Percentiles rank a stretch among this genome's conserved stretches.
Evolutionary conservation across 2,113 vertebrate species (phyloP).

Genomic region (Rana temporaria): DNA sequence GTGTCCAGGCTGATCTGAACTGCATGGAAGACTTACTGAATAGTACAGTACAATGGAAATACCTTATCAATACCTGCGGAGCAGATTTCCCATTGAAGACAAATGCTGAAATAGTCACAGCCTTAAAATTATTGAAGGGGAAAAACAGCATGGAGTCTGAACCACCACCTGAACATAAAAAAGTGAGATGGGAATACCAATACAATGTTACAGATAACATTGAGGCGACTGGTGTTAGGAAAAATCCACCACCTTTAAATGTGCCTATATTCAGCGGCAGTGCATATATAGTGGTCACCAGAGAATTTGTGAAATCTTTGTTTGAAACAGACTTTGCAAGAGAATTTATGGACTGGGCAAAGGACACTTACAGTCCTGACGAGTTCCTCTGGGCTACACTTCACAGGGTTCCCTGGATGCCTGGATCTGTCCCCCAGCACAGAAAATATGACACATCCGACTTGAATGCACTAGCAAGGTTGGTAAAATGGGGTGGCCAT

Average conservation of each 20-base stretch:
- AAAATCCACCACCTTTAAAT: slow-evolving; percentile 75
- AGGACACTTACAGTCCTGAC: slow-evolving; percentile 91
- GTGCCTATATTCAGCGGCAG: slow-evolving; percentile 84
- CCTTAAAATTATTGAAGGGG: slow-evolving; percentile 77
- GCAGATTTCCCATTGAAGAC: slow-evolving; percentile 94
- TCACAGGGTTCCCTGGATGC: slow-evolving; percentile 80
- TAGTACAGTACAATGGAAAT: slow-evolving; percentile 79
- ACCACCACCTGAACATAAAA: slow-evolving; percentile 68
- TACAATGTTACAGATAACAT: slow-evolving; percentile 63
- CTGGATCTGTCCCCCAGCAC: slow-evolving; percentile 73
- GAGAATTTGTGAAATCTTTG: slow-evolving; percentile 81
- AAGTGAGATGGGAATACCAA: slow-evolving; percentile 77
- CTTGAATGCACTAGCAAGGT: slow-evolving; percentile 80
- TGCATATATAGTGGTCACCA: slow-evolving; percentile 82
- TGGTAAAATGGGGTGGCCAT: slow-evolving; percentile 81
- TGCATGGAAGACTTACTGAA: slow-evolving; percentile 87
- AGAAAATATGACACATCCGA: slow-evolving; percentile 82
- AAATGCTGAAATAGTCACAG: slow-evolving; percentile 81
- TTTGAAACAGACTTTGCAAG: slow-evolving; percentile 66
- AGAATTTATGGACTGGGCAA: slow-evolving; percentile 81
- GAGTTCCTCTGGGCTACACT: slow-evolving; percentile 94
- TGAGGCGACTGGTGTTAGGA: slow-evolving; percentile 56
- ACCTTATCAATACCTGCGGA: slow-evolving; percentile 91
- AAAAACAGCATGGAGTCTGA: slow-evolving; percentile 88
- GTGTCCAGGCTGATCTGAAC: slow-evolving; percentile 92